Evolutionary conservation across 2,797 vertebrate species (phyloP).

Genomic region (Megaceryle alcyon): DNA sequence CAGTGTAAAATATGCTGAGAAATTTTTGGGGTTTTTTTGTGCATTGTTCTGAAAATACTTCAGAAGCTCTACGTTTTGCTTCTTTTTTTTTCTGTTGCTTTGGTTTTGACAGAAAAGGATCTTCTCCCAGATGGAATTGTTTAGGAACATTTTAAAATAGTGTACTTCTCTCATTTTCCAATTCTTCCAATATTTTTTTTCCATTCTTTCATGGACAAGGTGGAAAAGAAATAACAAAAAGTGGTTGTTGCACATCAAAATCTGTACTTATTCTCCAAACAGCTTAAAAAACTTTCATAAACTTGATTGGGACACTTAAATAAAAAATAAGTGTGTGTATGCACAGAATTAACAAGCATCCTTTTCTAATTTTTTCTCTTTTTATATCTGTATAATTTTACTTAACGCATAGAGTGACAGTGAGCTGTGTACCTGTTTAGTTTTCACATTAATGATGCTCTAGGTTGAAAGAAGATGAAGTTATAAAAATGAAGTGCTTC

Average conservation of each 20-base stretch:
- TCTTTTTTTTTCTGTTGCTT: neutral
- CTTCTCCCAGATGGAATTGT: neutral
- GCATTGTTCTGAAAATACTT: neutral
- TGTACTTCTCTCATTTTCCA: neutral
- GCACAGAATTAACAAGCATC: neutral
- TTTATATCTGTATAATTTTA: conserved; percentile 33
- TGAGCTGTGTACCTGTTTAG: neutral
- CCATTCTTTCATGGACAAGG: neutral
- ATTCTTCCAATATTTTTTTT: neutral
- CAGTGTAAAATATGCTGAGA: neutral
- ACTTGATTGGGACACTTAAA: neutral
- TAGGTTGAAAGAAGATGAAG: conserved; percentile 47
- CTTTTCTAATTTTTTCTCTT: neutral
- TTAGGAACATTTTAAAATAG: neutral
- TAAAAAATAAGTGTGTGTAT: neutral
- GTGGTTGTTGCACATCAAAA: neutral
- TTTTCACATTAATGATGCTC: conserved; percentile 46
- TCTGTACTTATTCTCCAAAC: neutral
- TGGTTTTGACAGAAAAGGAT: neutral
- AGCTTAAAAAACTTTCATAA: neutral
- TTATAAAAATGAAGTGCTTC: conserved; percentile 47
- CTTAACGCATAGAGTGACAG: neutral
- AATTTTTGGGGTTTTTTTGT: neutral
- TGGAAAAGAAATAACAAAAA: neutral
- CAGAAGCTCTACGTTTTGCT: neutral